Evolutionary conservation across 2,888 invertebrate species (phyloP).

Genomic region (Scrobipalpa atriplicella): DNA sequence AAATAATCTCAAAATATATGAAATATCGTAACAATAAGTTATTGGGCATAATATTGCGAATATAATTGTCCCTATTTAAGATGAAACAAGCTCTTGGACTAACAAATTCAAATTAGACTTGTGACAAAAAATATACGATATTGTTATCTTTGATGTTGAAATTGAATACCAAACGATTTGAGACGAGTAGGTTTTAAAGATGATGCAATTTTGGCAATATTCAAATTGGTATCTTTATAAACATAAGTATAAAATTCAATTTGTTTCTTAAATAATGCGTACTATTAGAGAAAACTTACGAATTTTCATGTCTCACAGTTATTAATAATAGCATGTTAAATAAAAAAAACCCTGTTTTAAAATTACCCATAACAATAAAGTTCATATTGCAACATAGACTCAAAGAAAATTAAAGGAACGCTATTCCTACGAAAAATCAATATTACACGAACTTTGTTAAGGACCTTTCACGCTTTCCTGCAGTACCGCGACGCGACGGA

Average conservation of each 20-base stretch:
- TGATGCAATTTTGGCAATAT: no score
- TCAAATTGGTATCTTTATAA: no score
- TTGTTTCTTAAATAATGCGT: not conserved
- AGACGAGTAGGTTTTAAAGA: no score
- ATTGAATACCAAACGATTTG: constrained; percentile 25
- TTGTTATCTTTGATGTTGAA: constrained; percentile 30
- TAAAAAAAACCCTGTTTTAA: no score
- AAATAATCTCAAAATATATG: no score
- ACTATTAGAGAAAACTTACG: not conserved
- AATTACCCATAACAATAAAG: no score
- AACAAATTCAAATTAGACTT: constrained; percentile 27
- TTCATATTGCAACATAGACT: no score
- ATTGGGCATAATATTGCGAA: no score
- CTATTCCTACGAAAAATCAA: not conserved
- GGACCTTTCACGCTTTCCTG: not conserved
- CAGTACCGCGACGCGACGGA: not conserved
- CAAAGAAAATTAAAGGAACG: not conserved
- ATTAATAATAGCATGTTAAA: not conserved
- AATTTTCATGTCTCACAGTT: not conserved
- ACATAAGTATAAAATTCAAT: not conserved
- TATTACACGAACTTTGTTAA: not conserved
- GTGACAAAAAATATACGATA: constrained; percentile 27
- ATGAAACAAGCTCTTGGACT: constrained; percentile 14
- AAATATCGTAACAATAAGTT: no score
- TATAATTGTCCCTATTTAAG: no score